Percentiles rank a stretch among this genome's conserved stretches.
These are phyloP conservation scores for Anastrepha ludens DNA, from an alignment of 1,140 invertebrate genomes.

Conservation along the genomic window DNA sequence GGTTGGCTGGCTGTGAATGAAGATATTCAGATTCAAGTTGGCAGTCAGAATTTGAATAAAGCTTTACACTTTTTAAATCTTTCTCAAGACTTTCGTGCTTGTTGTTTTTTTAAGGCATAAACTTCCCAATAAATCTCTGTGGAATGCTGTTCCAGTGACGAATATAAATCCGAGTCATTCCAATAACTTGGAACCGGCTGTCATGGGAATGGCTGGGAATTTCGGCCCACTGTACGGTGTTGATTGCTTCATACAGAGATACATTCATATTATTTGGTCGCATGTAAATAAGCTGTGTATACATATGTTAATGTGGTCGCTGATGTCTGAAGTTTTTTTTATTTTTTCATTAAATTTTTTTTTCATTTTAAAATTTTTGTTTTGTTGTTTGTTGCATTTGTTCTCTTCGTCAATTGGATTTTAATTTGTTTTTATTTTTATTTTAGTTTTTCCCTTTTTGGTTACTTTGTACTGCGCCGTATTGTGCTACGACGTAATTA, in stretches of 20 bases:
- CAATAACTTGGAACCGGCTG: no score
- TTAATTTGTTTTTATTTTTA: background rate
- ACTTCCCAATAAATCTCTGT: no score
- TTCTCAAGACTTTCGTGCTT: no score
- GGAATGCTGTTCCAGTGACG: no score
- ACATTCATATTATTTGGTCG: background rate
- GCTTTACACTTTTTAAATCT: no score
- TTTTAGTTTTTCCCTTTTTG: background rate
- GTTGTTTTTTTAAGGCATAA: no score
- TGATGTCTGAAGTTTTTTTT: background rate
- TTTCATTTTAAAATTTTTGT: background rate
- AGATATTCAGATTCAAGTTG: no score
- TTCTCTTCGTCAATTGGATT: background rate
- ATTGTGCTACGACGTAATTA: conserved; percentile 20
- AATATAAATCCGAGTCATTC: no score
- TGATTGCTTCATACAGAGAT: background rate
- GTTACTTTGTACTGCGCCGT: background rate
- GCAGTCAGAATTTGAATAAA: no score
- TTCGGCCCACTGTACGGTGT: no score
- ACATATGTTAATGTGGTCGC: background rate
- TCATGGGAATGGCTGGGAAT: no score
- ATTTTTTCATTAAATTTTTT: background rate
- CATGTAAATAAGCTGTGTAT: conserved; percentile 1
- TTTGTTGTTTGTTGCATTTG: background rate
- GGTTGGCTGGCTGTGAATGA: no score